Conservation (phyloP, 2,888 invertebrate species). For the Drosophila buzzatii region DNA sequence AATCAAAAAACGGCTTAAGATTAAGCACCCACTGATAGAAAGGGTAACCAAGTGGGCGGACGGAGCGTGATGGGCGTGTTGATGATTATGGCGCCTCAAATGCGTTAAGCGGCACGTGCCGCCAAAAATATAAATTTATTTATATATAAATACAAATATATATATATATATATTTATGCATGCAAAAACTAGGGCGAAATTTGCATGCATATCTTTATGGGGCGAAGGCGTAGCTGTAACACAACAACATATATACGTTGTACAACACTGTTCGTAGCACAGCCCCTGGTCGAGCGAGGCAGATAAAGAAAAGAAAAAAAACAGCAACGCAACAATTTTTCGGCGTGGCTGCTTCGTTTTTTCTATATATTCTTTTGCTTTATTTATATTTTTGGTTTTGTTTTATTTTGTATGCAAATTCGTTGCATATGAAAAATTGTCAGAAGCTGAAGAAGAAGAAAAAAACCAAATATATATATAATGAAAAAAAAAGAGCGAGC, state of each 20-base stretch:
- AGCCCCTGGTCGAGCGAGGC: not conserved
- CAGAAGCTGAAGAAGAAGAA: constrained; percentile 15
- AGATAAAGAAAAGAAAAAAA: constrained; percentile 50
- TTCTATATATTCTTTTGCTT: constrained; percentile 21
- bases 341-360: constrained; percentile 51
- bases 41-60: not conserved
- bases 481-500: constrained; percentile 9
- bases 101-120: constrained; percentile 20
- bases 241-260: constrained; percentile 37
- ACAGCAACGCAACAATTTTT: constrained; percentile 75
- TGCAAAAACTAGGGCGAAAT: constrained; percentile 59
- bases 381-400: constrained; percentile 33
- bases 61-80: constrained; percentile 2
- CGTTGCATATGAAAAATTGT: constrained; percentile 74
- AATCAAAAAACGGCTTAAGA: constrained; percentile 26
- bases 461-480: not conserved
- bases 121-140: constrained; percentile 13
- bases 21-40: constrained; percentile 8
- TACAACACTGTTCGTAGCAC: constrained; percentile 4
- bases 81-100: constrained; percentile 57
- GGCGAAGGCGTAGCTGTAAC: constrained; percentile 51
- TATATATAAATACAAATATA: not conserved
- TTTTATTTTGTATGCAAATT: constrained; percentile 75
- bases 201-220: constrained; percentile 72
- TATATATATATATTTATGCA: constrained; percentile 1